Evolutionary conservation across 2,888 invertebrate species (phyloP).

Genomic region (Phasia obesa): DNA sequence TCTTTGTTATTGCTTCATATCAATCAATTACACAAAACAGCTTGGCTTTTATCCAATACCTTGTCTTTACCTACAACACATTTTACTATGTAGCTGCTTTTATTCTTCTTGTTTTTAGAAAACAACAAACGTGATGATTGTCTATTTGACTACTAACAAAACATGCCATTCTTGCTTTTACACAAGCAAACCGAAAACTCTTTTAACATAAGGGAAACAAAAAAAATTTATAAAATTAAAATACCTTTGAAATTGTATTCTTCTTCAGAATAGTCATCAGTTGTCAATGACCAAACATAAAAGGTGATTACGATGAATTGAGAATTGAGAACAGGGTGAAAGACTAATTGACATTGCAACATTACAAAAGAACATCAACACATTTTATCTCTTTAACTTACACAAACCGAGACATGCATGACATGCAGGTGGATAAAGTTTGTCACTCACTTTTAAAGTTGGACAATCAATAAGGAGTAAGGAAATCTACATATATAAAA

Average conservation of each 20-base stretch:
- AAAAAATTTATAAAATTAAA: slow-evolving; percentile 35
- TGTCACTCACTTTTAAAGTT: slow-evolving; percentile 7
- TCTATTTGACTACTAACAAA: slow-evolving; percentile 35
- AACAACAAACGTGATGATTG: slow-evolving; percentile 32
- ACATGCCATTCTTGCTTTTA: slow-evolving; percentile 1
- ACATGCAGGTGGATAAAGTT: slow-evolving; percentile 11
- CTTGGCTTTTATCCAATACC: slow-evolving; percentile 15
- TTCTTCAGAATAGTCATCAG: slow-evolving; percentile 23
- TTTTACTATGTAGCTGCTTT: no score
- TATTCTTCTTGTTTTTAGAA: no score
- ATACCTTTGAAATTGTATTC: slow-evolving; percentile 54
- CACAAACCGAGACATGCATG: slow-evolving; percentile 6
- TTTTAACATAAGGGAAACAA: slow-evolving; percentile 38
- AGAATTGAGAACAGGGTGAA: slow-evolving; percentile 8
- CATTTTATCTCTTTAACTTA: slow-evolving; percentile 34
- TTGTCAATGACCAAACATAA: slow-evolving; percentile 32
- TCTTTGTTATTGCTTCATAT: slow-evolving; percentile 21
- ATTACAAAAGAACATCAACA: slow-evolving; percentile 56
- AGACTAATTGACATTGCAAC: slow-evolving; percentile 61
- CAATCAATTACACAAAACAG: slow-evolving; percentile 41
- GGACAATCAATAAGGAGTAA: neutral
- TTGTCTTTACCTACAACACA: no score
- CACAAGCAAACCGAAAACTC: slow-evolving; percentile 8
- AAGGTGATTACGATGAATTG: slow-evolving; percentile 16
- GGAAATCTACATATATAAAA: neutral